Evolutionary conservation across 1,140 invertebrate genomes (phyloP), one percentile per base, ranked within the genome.

Genomic region (Neodiprion pinetum): DNA sequence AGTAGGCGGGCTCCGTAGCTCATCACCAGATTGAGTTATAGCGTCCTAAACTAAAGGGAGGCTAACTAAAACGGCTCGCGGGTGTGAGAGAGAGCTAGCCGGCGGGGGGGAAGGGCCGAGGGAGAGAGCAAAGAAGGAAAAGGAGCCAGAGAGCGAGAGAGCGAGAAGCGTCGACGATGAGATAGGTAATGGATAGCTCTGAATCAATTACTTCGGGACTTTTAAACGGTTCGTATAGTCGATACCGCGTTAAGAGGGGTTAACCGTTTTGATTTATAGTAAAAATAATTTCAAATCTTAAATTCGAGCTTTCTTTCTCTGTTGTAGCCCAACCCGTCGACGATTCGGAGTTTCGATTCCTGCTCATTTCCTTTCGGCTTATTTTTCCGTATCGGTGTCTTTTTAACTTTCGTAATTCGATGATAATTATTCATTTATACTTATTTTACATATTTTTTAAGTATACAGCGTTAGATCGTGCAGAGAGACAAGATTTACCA

Each of bases 11-110:
- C 74, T 78, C 75, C 80, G 73, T 83, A 82, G 79, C 78, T 82
- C 78, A 83, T 80, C 77, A 72, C 66, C 9, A 74, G 79, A 82
- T 82, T 82, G 81, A 82, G 78, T 82, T 82, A 82, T 81, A 81
- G 80, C 75, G 78, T 79, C 77, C 80, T 82, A 79, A 81, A 73
- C 71, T 74, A 74, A 77, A 78, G 76, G 75, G 67, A 69, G 40
- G 7, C 67, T 47, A 47, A 61, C 53, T 61, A 12, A 61, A 61
- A 61, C 53, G 53, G 11, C 53, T 61, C 4, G 53, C 53, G 53
- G 53, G 53, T 61, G 11, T 17, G 2, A 14, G 53, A 40, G 28
- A 40, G 28, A 61, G 53, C 53, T 12, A 14, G 11, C 11, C 11
- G n/a, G n/a, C 11, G 53, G n/a, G 53, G 53, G 28, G 1, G 1